Conservation (phyloP, 2,113 vertebrate species). For the Crocuta crocuta region DNA sequence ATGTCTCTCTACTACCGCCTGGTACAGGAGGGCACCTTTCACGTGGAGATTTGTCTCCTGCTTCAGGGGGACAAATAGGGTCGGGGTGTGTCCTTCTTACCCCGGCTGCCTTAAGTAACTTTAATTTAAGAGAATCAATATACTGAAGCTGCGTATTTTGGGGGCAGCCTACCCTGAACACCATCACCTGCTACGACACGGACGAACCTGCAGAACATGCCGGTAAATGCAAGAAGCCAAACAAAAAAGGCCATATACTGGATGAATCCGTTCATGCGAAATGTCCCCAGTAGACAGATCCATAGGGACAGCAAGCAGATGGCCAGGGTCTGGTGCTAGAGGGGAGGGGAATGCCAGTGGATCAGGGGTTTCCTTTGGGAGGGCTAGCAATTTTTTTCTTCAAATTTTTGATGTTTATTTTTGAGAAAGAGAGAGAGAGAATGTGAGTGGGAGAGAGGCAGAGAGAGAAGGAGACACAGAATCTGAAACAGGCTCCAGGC, state of each 20-base stretch:
- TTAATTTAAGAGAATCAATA: background rate
- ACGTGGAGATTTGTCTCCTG: background rate
- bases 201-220: background rate
- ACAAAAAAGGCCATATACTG: background rate
- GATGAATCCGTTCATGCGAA: background rate
- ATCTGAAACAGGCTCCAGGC: no score
- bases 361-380: background rate
- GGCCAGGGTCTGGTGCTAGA: background rate
- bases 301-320: background rate
- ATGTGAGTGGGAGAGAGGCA: no score
- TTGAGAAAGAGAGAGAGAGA: no score
- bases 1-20: background rate
- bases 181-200: background rate
- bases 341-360: background rate
- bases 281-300: background rate
- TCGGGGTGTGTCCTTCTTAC: background rate
- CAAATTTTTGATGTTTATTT: no score
- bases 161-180: background rate
- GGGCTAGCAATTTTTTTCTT: no score
- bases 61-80: background rate
- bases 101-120: background rate
- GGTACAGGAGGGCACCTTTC: background rate
- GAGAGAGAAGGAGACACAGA: no score
- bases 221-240: background rate
- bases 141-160: background rate